A percentile compares a stretch with the other conserved stretches of the same genome.
phyloP scores from a whole-genome alignment of 2,888 invertebrate genomes.

The Tenthredo scrophulariae region DNA sequence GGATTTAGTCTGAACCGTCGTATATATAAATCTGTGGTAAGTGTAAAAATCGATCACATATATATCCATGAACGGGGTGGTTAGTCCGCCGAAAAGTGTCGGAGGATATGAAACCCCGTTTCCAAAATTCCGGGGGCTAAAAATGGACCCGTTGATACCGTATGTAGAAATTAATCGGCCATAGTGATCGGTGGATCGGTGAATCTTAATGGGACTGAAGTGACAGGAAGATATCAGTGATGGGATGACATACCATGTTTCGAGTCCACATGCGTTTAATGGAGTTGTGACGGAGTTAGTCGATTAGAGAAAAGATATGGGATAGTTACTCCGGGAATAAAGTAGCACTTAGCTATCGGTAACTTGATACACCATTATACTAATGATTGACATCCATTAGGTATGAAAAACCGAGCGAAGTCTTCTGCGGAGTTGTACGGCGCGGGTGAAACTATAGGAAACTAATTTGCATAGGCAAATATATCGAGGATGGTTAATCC shows the following conservation, averaged over 20 bases:
- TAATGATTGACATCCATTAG: slow-evolving; percentile 71
- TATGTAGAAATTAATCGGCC: background rate
- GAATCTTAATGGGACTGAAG: background rate
- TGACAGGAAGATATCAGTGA: background rate
- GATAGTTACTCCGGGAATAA: slow-evolving; percentile 6
- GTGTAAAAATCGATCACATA: background rate
- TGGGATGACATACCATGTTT: background rate
- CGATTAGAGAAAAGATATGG: slow-evolving; percentile 2
- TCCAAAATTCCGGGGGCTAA: background rate
- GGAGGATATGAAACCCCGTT: background rate
- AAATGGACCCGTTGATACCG: background rate
- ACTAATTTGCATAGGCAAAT: slow-evolving; percentile 65
- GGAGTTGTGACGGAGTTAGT: slow-evolving; percentile 26
- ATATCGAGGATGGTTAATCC: slow-evolving; percentile 55
- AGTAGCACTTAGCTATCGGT: slow-evolving; percentile 45
- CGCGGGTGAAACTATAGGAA: slow-evolving; percentile 59
- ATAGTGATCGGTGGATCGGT: background rate
- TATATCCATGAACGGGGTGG: background rate
- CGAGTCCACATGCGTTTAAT: background rate
- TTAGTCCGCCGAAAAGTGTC: background rate
- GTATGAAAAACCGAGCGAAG: slow-evolving; percentile 52
- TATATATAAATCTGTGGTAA: too few relatives aligned
- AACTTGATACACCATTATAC: slow-evolving; percentile 56
- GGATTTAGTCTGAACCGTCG: slow-evolving; percentile 1
- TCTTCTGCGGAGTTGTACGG: slow-evolving; percentile 55